Conservation (phyloP, 2,113 vertebrate species). For the Triplophysa rosa region DNA sequence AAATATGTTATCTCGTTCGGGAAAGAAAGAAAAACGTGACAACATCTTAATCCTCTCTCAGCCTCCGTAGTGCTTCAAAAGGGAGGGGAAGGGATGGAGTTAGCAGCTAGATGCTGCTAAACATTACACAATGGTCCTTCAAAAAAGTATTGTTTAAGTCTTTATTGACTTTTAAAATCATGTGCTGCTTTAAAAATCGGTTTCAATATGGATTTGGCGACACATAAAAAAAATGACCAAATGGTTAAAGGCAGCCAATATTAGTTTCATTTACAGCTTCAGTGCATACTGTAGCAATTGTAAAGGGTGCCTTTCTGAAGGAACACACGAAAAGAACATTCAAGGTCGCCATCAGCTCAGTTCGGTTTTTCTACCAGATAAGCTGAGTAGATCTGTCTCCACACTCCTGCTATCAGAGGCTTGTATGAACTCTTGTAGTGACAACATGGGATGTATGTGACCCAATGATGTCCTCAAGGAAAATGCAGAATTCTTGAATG, state of each 20-base stretch:
- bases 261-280: not conserved
- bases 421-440: not conserved
- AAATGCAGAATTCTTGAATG: slow-evolving; percentile 6
- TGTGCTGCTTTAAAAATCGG: not conserved
- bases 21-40: too few relatives aligned
- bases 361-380: not conserved
- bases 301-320: not conserved
- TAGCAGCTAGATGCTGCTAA: too few relatives aligned
- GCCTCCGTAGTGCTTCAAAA: too few relatives aligned
- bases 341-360: not conserved
- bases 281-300: not conserved
- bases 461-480: slow-evolving; percentile 35
- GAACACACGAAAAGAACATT: not conserved
- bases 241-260: not conserved
- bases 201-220: not conserved
- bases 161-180: not conserved
- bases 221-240: too few relatives aligned
- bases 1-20: too few relatives aligned
- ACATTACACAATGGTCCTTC: too few relatives aligned
- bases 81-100: too few relatives aligned
- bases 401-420: slow-evolving; percentile 17
- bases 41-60: too few relatives aligned
- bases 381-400: slow-evolving; percentile 21
- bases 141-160: too few relatives aligned
- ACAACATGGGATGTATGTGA: slow-evolving; percentile 21